Evolutionary conservation across 1,140 invertebrate genomes (phyloP), one percentile per base, ranked within the genome.

Genomic region (Maniola jurtina): DNA sequence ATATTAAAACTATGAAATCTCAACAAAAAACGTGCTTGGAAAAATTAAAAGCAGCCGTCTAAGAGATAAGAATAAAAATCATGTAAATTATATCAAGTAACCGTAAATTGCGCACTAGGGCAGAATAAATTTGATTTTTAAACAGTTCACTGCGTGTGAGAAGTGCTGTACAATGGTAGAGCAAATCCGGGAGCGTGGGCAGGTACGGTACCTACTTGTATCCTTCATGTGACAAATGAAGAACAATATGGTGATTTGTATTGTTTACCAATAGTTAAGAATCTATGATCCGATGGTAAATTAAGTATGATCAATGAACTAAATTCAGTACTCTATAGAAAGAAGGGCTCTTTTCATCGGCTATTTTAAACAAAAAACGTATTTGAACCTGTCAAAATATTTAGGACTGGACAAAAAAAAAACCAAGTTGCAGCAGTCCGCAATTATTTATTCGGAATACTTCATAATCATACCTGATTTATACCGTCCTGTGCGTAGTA

Each of bases 121-220:
- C 9, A 15, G 67, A 69, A 69, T 69, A 54, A 64, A 69, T 69
- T 69, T 69, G 61, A 38, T 64, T 64, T 61, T 61, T 61, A 61
- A 69, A 64, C 34, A 56, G 45, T 15, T 47, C 33, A 11, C 38
- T 35, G 67, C 61, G 71, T 48, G 33, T 54, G 71, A 73, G 63
- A 47, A 11, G 64, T 25, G 57, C 60, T 60, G 40, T 15, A 55
- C 52, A 55, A 34, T 34, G 52, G 13, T 11, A 9, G 7, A 47
- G 14, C 48, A 61, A 65, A 70, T 73, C 71, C 71, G 71, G 68
- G 61, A 70, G 56, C 72, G 63, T 68, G 69, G 68, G 65, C 50
- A 58, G 65, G 25, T n/a, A n/a, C 36, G n/a, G 15, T 16, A 9
- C 7, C 42, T 11, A 11, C 13, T 45, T 55, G 13, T 55, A 55